Evolutionary conservation across 2,113 vertebrate species (phyloP).

Genomic region (Platycercus adscitus): DNA sequence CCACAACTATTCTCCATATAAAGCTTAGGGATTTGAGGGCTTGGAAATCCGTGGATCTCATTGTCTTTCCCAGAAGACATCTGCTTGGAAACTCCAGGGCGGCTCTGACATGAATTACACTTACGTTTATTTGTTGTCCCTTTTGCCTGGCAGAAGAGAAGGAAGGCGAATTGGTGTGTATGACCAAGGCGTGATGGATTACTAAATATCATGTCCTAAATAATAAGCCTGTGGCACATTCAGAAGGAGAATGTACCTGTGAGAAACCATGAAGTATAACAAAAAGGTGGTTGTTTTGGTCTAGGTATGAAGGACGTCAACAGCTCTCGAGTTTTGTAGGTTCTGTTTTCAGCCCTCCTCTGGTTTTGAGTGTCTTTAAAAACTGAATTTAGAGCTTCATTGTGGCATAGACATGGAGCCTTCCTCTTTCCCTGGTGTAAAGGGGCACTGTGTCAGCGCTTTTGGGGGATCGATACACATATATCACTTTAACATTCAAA

Average conservation of each 20-base stretch:
- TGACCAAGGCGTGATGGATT: neutral
- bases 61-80: neutral
- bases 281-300: neutral
- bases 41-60: neutral
- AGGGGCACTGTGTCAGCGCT: neutral
- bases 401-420: neutral
- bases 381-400: neutral
- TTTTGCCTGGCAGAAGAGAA: neutral
- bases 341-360: neutral
- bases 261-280: neutral
- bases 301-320: neutral
- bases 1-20: neutral
- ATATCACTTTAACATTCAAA: neutral
- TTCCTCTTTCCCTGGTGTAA: neutral
- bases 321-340: neutral
- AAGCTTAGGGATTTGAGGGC: neutral
- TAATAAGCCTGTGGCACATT: neutral
- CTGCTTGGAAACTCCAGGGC: neutral
- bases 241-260: neutral
- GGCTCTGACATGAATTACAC: neutral
- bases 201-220: neutral
- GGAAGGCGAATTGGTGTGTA: neutral
- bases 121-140: neutral
- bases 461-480: accelerated
- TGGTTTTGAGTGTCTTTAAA: neutral